phyloP scores from a whole-genome alignment of 2,113 vertebrate species.

The Saccopteryx leptura region DNA sequence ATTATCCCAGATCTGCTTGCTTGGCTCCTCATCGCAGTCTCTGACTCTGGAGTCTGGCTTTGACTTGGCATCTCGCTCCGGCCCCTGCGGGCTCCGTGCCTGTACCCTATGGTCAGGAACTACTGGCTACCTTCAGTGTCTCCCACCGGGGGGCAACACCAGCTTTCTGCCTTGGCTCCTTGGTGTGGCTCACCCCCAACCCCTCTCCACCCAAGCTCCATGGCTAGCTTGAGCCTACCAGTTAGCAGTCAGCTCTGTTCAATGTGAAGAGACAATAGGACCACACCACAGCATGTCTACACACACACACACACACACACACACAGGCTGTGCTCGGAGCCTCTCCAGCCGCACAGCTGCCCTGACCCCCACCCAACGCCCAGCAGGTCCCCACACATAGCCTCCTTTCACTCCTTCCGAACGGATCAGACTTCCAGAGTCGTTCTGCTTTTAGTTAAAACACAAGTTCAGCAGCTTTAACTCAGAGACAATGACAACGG shows the following conservation, averaged over 20 bases:
- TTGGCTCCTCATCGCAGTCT: neutral
- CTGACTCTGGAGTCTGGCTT: neutral
- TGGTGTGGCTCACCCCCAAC: fast-evolving
- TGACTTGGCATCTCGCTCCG: neutral
- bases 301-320: neutral
- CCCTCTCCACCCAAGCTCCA: neutral
- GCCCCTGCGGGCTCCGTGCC: neutral
- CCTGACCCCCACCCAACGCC: neutral
- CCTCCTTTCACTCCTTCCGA: neutral
- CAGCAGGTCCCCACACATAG: neutral
- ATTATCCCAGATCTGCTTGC: neutral
- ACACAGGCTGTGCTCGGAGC: neutral
- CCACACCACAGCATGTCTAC: neutral
- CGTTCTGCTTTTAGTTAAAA: neutral
- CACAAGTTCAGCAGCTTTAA: neutral
- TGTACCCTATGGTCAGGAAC: neutral
- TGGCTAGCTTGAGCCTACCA: neutral
- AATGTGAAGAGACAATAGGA: neutral
- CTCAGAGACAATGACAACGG: neutral
- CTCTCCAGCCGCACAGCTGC: neutral
- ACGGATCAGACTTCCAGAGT: neutral
- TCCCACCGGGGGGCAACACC: neutral
- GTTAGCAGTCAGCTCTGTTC: neutral
- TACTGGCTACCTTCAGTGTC: neutral
- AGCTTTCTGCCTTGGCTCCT: neutral